These are phyloP conservation scores for Paguma larvata DNA, from an alignment of 2,797 vertebrate genomes.

Conservation along the genomic window DNA sequence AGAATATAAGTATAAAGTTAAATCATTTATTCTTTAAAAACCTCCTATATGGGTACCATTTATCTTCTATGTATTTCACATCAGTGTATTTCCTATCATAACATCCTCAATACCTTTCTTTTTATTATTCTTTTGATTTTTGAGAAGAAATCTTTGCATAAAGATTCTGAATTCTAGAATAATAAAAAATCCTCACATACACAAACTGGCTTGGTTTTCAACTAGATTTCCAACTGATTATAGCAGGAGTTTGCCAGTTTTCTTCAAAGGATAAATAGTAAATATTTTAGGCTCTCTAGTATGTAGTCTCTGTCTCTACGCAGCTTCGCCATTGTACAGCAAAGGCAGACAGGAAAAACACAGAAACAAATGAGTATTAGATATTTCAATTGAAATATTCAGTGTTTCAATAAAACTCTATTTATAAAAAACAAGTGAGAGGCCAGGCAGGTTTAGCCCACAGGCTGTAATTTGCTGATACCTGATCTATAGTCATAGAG, in stretches of 20 bases:
- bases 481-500: background rate
- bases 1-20: constrained; percentile 13
- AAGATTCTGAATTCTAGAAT: constrained; percentile 53
- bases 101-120: background rate
- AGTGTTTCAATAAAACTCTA: background rate
- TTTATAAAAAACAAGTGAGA: background rate
- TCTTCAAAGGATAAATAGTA: constrained; percentile 22
- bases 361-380: constrained; percentile 18
- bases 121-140: background rate
- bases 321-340: background rate
- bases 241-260: background rate
- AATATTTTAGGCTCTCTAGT: constrained; percentile 52
- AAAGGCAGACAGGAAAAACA: background rate
- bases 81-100: constrained; percentile 25
- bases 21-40: constrained; percentile 48
- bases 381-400: too few relatives aligned
- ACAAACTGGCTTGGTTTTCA: constrained; percentile 23
- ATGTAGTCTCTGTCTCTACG: background rate
- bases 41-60: background rate
- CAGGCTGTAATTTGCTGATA: background rate
- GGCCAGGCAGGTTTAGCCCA: background rate
- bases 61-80: background rate
- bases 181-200: background rate
- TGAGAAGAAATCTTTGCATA: constrained; percentile 29
- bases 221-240: constrained; percentile 23